These are phyloP conservation scores for Aplodontia rufa DNA, from an alignment of 2,113 vertebrate species.

Conservation along the genomic window DNA sequence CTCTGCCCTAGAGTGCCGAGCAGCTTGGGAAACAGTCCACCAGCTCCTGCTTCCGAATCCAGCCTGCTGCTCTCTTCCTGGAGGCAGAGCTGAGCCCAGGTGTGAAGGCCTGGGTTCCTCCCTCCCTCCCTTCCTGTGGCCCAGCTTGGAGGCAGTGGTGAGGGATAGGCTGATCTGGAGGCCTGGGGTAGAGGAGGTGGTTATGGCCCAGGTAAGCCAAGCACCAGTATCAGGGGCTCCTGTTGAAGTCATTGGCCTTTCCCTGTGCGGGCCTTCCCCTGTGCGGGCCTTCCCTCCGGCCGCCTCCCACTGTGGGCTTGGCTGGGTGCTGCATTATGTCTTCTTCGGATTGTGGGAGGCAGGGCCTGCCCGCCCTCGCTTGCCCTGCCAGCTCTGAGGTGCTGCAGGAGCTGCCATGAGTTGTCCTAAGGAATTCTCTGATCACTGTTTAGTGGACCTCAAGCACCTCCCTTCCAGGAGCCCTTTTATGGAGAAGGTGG, in stretches of 20 bases:
- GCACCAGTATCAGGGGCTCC: accelerated
- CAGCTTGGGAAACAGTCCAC: background rate
- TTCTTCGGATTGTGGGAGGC: background rate
- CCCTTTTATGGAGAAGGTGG: background rate
- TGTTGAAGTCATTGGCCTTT: background rate
- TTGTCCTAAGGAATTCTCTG: background rate
- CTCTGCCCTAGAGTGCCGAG: background rate
- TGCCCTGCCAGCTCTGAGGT: background rate
- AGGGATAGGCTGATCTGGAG: background rate
- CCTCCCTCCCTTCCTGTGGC: accelerated
- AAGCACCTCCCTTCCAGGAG: background rate
- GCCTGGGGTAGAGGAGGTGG: background rate
- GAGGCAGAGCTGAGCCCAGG: background rate
- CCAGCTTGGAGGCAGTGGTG: background rate
- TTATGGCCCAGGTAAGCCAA: background rate
- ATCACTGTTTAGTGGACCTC: no score
- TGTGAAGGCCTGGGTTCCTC: accelerated
- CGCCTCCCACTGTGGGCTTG: background rate
- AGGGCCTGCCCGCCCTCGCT: no score
- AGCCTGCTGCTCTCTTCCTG: background rate
- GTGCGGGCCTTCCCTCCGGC: accelerated
- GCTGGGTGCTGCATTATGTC: accelerated
- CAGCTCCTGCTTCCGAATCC: background rate
- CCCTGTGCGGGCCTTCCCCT: no score
- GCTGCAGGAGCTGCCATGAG: background rate